Evolutionary conservation across 2,797 vertebrate species (phyloP), one percentile per base, ranked within the genome.

Genomic region (Macroramphosus scolopax): DNA sequence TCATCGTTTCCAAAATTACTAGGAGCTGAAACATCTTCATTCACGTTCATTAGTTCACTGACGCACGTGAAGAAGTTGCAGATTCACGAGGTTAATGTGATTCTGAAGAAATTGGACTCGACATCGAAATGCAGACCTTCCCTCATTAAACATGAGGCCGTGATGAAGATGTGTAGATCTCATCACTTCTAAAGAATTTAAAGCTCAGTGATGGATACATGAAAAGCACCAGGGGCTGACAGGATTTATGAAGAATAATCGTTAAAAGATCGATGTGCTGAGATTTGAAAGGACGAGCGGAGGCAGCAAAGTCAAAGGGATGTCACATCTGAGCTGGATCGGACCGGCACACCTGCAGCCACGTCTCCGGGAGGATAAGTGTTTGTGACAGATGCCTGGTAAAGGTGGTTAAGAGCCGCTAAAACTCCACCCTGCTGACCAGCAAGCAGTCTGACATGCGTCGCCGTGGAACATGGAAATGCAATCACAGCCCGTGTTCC

Each of bases 371-470:
- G n/a, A n/a, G n/a, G n/a, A n/a, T n/a, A 15, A 15, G 6, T 32
- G 16, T 25, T 22, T 40, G n/a, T 40, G 34, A 55, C 20, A 31
- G 26, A 32, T 14, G 24, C 14, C 31, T 6, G 11, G 47, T 35
- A 41, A 58, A 68, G 49, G 58, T 29, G 57, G 34, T 30, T 43
- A 35, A 66, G 40, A n/a, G n/a, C n/a, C n/a, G 78, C 61, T 80
- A 70, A 81, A 78, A 73, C 14, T 6, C 17, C 2, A 3, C 17
- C 11, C n/a, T 2, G 3, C 16, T 38, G 28, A 7, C 17, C 38
- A 32, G 7, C 10, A 32, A 15, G 8, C 39, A 1, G 28, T 34
- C 32, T 43, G 43, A 35, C 61, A 36, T 41, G 0, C 26, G 3
- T 8, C 2, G 1, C 13, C 6, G 0, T 2, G 9, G 5, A 64